Conservation (phyloP, 2,797 vertebrate species). For the Xerus rutilus region DNA sequence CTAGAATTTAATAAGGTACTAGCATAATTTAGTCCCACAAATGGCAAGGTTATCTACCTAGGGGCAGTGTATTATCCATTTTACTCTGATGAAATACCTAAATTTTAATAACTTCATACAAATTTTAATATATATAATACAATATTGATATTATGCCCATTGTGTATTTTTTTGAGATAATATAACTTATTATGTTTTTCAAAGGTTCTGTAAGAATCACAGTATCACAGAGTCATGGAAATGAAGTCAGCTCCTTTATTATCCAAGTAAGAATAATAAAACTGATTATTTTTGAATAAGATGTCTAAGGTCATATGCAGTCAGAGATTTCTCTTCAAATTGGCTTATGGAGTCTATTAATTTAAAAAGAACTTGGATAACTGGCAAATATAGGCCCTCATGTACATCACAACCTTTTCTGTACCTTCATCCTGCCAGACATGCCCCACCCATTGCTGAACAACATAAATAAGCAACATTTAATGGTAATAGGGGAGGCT, state of each 20-base stretch:
- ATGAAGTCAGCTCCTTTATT: background rate
- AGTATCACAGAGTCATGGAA: background rate
- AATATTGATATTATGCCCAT: background rate
- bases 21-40: background rate
- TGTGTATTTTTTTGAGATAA: slow-evolving; percentile 28
- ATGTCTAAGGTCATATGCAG: background rate
- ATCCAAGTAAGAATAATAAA: background rate
- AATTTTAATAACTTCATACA: background rate
- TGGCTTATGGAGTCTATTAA: background rate
- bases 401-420: background rate
- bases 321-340: slow-evolving; percentile 3
- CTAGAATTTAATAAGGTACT: background rate
- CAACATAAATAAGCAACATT: background rate
- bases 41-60: background rate
- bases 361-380: background rate
- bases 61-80: background rate
- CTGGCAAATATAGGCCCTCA: background rate
- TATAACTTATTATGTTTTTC: background rate
- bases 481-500: background rate
- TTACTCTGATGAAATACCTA: background rate
- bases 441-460: background rate
- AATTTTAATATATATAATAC: background rate
- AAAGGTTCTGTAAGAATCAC: background rate
- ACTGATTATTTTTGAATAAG: background rate
- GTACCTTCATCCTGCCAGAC: background rate